phyloP scores from a whole-genome alignment of 2,797 vertebrate genomes.

The Pipistrellus nathusii region DNA sequence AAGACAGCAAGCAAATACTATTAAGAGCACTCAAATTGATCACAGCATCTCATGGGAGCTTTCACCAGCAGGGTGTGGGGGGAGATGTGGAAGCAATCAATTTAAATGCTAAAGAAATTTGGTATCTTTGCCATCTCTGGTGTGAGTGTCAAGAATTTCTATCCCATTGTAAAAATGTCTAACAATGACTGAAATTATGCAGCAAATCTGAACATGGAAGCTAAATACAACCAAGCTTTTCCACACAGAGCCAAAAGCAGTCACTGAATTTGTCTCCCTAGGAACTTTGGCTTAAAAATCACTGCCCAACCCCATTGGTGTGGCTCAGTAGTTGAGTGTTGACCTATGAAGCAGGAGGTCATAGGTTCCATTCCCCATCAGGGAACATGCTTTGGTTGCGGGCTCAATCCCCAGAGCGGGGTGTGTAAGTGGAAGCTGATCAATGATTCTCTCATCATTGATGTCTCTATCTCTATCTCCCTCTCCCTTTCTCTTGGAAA shows the following conservation, averaged over 20 bases:
- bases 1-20: constrained; percentile 22
- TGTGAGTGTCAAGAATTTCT: background rate
- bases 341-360: too few relatives aligned
- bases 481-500: too few relatives aligned
- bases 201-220: constrained; percentile 50
- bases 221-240: constrained; percentile 56
- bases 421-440: too few relatives aligned
- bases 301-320: background rate
- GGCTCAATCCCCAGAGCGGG: too few relatives aligned
- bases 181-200: constrained; percentile 49
- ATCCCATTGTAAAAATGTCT: constrained; percentile 10
- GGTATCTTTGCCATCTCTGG: constrained; percentile 7
- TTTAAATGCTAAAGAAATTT: constrained; percentile 30
- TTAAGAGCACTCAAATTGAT: constrained; percentile 28
- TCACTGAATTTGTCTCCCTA: background rate
- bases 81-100: constrained; percentile 16
- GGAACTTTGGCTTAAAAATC: constrained; percentile 30
- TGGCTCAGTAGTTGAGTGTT: too few relatives aligned
- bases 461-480: too few relatives aligned
- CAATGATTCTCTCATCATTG: too few relatives aligned
- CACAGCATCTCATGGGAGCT: constrained; percentile 2
- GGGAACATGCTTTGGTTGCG: too few relatives aligned
- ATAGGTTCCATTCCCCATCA: too few relatives aligned
- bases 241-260: constrained; percentile 38
- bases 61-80: background rate